phyloP scores from a whole-genome alignment of 2,888 invertebrate genomes.

The Lacanobia wlatinum region DNA sequence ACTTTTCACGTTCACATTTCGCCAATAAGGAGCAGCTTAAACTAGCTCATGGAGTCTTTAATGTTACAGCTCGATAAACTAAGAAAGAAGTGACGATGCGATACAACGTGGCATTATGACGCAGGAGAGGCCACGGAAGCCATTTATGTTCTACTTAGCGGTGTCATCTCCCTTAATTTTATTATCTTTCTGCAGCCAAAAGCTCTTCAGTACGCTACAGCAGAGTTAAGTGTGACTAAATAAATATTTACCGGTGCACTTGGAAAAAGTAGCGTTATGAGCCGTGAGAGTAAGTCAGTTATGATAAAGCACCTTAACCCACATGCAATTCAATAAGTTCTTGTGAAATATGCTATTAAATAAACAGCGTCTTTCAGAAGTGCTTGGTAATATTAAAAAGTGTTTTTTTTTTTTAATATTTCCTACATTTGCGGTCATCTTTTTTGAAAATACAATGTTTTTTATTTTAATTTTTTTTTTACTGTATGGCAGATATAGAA shows the following conservation, averaged over 20 bases:
- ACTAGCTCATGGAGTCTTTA: constrained; percentile 22
- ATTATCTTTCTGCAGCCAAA: constrained; percentile 47
- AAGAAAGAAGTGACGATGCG: constrained; percentile 45
- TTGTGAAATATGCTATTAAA: background rate
- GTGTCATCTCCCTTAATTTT: constrained; percentile 50
- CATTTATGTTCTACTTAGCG: constrained; percentile 56
- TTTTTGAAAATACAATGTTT: no score
- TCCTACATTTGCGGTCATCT: no score
- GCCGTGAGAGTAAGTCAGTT: constrained; percentile 31
- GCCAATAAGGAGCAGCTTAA: constrained; percentile 27
- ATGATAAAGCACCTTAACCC: constrained; percentile 22
- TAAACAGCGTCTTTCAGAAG: no score
- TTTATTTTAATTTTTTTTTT: no score
- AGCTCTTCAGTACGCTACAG: constrained; percentile 34
- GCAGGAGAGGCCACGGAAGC: constrained; percentile 41
- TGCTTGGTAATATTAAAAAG: no score
- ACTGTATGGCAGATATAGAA: no score
- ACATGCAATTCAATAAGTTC: constrained; percentile 16
- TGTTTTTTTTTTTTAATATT: no score
- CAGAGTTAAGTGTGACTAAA: constrained; percentile 26
- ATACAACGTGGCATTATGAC: constrained; percentile 38
- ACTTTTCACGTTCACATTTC: background rate
- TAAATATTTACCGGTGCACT: constrained; percentile 45
- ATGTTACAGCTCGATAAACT: constrained; percentile 50
- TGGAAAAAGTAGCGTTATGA: constrained; percentile 33